These are phyloP conservation scores for Copidosoma aretas DNA, from an alignment of 2,888 invertebrate genomes.

Conservation along the genomic window DNA sequence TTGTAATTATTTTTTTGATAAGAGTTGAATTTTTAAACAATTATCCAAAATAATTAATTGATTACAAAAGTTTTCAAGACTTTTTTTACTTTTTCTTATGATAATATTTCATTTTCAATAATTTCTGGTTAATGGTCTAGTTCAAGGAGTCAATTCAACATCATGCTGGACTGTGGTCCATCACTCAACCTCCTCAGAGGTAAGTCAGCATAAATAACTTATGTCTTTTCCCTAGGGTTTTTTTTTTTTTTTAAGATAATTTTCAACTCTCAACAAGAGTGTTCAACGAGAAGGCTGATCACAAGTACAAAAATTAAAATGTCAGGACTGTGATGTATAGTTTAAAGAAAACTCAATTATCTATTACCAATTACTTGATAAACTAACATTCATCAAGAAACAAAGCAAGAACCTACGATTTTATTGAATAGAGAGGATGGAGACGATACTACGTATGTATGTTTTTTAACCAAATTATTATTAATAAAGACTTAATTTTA, in stretches of 20 bases:
- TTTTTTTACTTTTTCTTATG: conserved; percentile 49
- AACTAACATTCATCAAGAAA: too few species aligned
- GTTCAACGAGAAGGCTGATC: not conserved
- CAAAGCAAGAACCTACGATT: too few species aligned
- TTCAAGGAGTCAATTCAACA: conserved; percentile 50
- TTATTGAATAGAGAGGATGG: too few species aligned
- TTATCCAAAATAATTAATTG: not conserved
- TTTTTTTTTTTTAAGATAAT: not conserved
- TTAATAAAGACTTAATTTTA: too few species aligned
- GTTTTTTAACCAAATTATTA: too few species aligned
- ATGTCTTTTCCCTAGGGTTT: conserved; percentile 21
- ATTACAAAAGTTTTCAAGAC: conserved; percentile 24
- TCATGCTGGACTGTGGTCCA: conserved; percentile 43
- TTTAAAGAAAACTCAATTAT: too few species aligned
- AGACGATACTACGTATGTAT: too few species aligned
- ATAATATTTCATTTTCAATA: conserved; percentile 63
- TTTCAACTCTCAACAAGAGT: not conserved
- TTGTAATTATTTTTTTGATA: conserved; percentile 2
- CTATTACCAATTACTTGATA: too few species aligned
- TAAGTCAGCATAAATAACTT: conserved; percentile 50
- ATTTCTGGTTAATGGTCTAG: conserved; percentile 62
- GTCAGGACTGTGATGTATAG: too few species aligned
- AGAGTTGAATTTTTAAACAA: not conserved
- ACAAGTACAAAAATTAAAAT: too few species aligned
- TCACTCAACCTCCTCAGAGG: conserved; percentile 48